These are phyloP conservation scores for Xanthia togata DNA, from an alignment of 2,888 invertebrate genomes.

Conservation along the genomic window DNA sequence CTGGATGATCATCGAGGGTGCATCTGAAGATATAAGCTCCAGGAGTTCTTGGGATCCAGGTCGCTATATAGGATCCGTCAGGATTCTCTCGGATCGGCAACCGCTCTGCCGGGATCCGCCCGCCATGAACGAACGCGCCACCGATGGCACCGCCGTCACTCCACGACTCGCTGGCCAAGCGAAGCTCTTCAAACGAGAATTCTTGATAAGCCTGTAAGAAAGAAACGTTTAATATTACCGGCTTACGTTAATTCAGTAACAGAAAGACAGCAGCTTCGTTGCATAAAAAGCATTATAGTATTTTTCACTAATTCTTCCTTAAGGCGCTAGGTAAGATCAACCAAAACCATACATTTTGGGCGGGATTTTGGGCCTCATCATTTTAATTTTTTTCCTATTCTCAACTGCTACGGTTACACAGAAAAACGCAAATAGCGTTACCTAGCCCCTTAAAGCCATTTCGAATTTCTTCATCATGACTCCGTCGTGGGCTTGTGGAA, in stretches of 20 bases:
- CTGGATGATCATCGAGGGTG: slow-evolving; percentile 95
- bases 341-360: not conserved
- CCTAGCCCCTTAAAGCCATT: not conserved
- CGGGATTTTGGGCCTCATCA: not conserved
- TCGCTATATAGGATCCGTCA: slow-evolving; percentile 95
- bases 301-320: not conserved
- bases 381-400: not conserved
- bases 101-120: slow-evolving; percentile 91
- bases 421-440: not conserved
- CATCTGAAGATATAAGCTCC: slow-evolving; percentile 97
- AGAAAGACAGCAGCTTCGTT: not conserved
- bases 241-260: not conserved
- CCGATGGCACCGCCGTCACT: slow-evolving; percentile 79
- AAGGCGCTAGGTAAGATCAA: not conserved
- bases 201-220: slow-evolving; percentile 94
- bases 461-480: not conserved
- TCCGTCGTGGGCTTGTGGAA: not conserved
- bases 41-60: slow-evolving; percentile 97
- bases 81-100: slow-evolving; percentile 94
- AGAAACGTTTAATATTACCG: not conserved
- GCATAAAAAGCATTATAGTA: not conserved
- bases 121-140: slow-evolving; percentile 77
- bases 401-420: not conserved
- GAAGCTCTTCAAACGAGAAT: slow-evolving; percentile 98
- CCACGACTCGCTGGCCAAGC: slow-evolving; percentile 90